These are phyloP conservation scores for Cryptoblepharus egeriae DNA, from an alignment of 2,797 vertebrate species.

Conservation along the genomic window DNA sequence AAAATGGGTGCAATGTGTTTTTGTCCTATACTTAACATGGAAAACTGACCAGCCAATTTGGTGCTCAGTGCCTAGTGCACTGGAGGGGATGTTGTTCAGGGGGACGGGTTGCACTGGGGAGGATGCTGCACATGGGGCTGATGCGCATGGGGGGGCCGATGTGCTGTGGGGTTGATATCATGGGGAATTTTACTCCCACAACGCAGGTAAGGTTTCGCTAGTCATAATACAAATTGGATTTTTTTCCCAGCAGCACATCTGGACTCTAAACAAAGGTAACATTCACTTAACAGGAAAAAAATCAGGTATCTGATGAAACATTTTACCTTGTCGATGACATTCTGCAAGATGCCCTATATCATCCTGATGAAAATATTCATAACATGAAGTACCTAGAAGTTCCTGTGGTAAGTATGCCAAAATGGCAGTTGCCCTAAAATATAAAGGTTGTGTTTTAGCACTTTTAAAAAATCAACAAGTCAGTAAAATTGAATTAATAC, in stretches of 20 bases:
- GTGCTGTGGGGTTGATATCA: too few species aligned
- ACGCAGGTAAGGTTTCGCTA: too few species aligned
- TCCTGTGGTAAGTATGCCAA: slow-evolving; percentile 97
- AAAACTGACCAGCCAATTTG: too few species aligned
- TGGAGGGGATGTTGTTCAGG: too few species aligned
- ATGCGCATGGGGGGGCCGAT: too few species aligned
- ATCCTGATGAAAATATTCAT: slow-evolving; percentile 98
- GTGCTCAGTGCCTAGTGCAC: too few species aligned
- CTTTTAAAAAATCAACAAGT: not conserved
- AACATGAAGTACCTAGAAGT: slow-evolving; percentile 97
- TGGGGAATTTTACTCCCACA: too few species aligned
- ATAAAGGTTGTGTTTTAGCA: not conserved
- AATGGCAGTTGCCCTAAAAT: slow-evolving; percentile 93
- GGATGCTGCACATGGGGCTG: too few species aligned
- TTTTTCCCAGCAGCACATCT: not conserved
- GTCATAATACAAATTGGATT: not conserved
- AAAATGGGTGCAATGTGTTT: too few species aligned
- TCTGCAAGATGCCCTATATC: slow-evolving; percentile 96
- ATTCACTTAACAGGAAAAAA: not conserved
- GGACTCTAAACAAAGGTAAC: not conserved
- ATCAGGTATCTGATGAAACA: not conserved
- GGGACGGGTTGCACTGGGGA: too few species aligned
- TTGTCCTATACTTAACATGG: too few species aligned
- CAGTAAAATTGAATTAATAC: not conserved
- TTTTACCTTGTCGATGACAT: slow-evolving; percentile 95